Conservation (phyloP, 2,888 invertebrate genomes). For the Plebejus argus region DNA sequence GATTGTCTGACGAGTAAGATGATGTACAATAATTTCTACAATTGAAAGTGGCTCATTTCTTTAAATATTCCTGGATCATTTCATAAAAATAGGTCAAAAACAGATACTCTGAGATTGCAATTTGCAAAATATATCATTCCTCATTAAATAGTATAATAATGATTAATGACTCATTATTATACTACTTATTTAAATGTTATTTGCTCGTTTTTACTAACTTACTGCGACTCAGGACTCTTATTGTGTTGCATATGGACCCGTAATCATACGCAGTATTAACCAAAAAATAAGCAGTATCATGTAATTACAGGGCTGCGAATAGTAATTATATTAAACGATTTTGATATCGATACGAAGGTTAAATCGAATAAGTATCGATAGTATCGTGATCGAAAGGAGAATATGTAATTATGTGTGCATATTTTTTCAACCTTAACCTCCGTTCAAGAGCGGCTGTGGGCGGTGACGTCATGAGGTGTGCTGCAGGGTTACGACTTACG, state of each 20-base stretch:
- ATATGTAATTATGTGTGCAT: slow-evolving; percentile 26
- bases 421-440: slow-evolving; percentile 34
- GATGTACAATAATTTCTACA: too few relatives aligned
- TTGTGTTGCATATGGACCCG: background rate
- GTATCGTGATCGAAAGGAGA: slow-evolving; percentile 17
- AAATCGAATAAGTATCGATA: background rate
- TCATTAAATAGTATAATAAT: too few relatives aligned
- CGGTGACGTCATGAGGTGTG: slow-evolving; percentile 31
- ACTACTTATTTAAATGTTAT: too few relatives aligned
- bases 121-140: too few relatives aligned
- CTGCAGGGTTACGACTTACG: slow-evolving; percentile 28
- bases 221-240: background rate
- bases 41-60: too few relatives aligned
- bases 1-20: too few relatives aligned
- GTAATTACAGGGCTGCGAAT: background rate
- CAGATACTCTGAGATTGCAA: too few relatives aligned
- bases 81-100: too few relatives aligned
- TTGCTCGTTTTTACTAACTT: background rate
- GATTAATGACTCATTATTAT: too few relatives aligned
- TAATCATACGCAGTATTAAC: background rate
- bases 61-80: too few relatives aligned
- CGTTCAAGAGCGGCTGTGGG: slow-evolving; percentile 33
- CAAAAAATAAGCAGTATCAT: background rate
- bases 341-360: slow-evolving; percentile 13
- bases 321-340: slow-evolving; percentile 8